phyloP scores from a whole-genome alignment of 1,140 invertebrate species.

The Brachionus plicatilis region DNA sequence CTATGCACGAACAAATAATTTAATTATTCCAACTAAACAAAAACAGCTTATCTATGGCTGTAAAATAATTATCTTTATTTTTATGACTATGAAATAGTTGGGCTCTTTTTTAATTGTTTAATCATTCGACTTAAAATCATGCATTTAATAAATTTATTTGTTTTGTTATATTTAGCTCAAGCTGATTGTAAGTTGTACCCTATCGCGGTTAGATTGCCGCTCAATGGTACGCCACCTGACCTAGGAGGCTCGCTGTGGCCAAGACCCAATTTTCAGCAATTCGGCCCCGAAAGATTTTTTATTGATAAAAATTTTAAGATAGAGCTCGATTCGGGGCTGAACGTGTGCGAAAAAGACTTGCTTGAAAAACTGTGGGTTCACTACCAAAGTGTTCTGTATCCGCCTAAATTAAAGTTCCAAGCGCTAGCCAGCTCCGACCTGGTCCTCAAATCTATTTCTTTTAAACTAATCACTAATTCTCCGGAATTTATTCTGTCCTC shows the following conservation, averaged over 20 bases:
- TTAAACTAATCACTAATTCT: background rate
- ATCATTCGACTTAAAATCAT: background rate
- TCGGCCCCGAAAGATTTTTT: background rate
- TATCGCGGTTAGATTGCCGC: conserved; percentile 29
- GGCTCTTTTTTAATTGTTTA: background rate
- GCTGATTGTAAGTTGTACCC: conserved; percentile 2
- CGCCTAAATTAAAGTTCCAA: background rate
- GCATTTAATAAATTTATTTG: background rate
- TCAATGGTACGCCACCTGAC: conserved; percentile 35
- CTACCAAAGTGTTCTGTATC: conserved; percentile 2
- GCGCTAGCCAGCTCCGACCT: background rate
- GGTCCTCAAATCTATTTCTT: background rate
- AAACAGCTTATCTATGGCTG: background rate
- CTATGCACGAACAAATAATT: background rate
- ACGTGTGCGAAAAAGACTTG: conserved; percentile 12
- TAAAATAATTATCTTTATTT: background rate
- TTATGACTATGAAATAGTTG: background rate
- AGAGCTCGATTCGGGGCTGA: background rate
- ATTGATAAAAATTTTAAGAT: background rate
- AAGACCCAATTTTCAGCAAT: background rate
- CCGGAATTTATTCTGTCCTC: background rate
- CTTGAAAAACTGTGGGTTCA: background rate
- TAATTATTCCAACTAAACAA: background rate
- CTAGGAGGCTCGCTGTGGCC: conserved; percentile 22
- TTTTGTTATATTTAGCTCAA: background rate